Evolutionary conservation across 2,797 vertebrate species (phyloP).

Genomic region (Silurus aristotelis): DNA sequence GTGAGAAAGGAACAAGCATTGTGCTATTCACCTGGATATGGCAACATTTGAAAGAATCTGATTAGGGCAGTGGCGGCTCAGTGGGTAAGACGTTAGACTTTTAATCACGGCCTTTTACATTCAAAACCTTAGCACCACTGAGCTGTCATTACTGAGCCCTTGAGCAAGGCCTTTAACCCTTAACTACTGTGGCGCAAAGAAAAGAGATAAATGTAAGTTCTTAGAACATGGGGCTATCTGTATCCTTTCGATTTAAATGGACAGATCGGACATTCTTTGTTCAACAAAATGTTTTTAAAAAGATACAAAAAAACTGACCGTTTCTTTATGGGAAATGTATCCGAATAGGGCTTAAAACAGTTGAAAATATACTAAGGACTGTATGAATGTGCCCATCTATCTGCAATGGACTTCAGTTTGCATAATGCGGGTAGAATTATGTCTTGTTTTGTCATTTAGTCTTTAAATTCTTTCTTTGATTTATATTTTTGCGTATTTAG

Average conservation of each 20-base stretch:
- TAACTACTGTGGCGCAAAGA: neutral
- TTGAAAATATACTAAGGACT: neutral
- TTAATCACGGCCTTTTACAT: neutral
- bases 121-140: neutral
- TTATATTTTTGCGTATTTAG: neutral
- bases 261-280: neutral
- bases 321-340: neutral
- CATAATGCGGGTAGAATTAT: neutral
- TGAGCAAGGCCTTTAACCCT: neutral
- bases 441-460: neutral
- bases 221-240: neutral
- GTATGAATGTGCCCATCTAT: too few relatives aligned
- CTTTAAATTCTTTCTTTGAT: neutral
- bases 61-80: neutral
- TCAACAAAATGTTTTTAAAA: neutral
- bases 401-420: neutral
- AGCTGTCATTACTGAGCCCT: neutral
- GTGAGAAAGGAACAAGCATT: neutral
- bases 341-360: neutral
- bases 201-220: neutral
- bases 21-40: neutral
- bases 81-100: neutral
- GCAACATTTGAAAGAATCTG: neutral
- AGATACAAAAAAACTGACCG: neutral
- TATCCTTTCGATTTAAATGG: neutral